Evolutionary conservation across 2,888 invertebrate species (phyloP).

Genomic region (Ectropis crepuscularia): DNA sequence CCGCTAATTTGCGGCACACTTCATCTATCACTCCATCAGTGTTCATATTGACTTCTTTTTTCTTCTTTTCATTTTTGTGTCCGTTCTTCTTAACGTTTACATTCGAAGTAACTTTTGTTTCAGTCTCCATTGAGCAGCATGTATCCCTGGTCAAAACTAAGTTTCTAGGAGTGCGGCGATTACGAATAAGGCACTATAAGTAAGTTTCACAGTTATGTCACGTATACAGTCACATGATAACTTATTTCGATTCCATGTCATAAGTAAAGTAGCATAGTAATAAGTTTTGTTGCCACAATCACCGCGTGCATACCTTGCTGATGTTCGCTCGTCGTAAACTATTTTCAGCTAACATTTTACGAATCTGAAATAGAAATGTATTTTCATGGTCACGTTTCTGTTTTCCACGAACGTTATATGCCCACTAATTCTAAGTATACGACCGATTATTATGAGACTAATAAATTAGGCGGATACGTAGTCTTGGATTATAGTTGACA

Average conservation of each 20-base stretch:
- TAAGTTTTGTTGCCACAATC: constrained; percentile 59
- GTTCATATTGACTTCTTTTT: constrained; percentile 60
- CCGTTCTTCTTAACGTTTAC: constrained; percentile 61
- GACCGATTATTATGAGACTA: constrained; percentile 7
- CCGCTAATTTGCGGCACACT: constrained; percentile 51
- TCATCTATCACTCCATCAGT: constrained; percentile 52
- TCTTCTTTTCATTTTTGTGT: constrained; percentile 75
- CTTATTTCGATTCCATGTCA: constrained; percentile 47
- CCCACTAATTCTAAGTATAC: constrained; percentile 11
- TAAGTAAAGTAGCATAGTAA: constrained; percentile 67
- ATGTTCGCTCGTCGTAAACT: constrained; percentile 52
- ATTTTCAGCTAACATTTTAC: constrained; percentile 59
- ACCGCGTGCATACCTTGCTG: constrained; percentile 64
- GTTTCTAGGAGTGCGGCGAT: constrained; percentile 49
- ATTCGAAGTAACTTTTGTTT: constrained; percentile 56
- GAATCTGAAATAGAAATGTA: constrained; percentile 59
- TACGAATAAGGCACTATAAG: constrained; percentile 54
- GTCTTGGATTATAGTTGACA: constrained; percentile 28
- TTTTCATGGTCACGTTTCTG: constrained; percentile 48
- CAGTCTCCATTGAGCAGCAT: constrained; percentile 79
- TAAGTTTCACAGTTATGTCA: constrained; percentile 53
- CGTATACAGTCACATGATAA: constrained; percentile 72
- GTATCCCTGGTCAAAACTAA: constrained; percentile 53
- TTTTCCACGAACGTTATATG: constrained; percentile 26
- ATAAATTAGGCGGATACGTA: constrained; percentile 14